Conservation (phyloP, 2,888 invertebrate genomes). For the Antitype chi region DNA sequence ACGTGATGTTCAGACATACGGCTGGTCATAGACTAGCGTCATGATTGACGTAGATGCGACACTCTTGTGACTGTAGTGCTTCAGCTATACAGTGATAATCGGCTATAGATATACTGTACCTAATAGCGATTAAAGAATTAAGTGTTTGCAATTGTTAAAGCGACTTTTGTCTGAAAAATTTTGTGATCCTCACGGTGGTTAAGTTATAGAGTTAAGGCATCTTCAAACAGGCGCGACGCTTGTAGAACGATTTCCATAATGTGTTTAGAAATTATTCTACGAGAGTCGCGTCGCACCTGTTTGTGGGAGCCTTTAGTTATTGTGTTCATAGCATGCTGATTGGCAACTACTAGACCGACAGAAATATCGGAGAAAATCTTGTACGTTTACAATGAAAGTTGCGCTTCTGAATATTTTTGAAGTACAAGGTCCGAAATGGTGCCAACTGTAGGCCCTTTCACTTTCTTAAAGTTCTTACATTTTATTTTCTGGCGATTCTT, state of each 20-base stretch:
- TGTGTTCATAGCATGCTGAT: background rate
- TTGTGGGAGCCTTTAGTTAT: no score
- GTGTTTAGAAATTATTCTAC: no score
- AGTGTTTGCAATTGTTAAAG: background rate
- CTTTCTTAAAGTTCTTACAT: background rate
- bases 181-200: background rate
- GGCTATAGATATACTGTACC: no score
- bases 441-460: background rate
- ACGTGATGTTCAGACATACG: constrained; percentile 44
- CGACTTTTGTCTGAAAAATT: background rate
- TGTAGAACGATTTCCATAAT: no score
- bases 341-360: background rate
- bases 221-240: no score
- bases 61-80: constrained; percentile 7
- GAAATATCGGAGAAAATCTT: background rate
- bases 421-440: background rate
- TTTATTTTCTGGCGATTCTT: background rate
- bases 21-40: constrained; percentile 28
- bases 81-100: background rate
- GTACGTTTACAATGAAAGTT: background rate
- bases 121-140: background rate
- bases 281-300: no score
- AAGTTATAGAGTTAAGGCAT: background rate
- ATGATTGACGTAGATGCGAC: constrained; percentile 33
- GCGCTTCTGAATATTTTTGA: background rate